A percentile compares a stretch with the other conserved stretches of the same genome.
These are phyloP conservation scores for Etheostoma cragini DNA, from an alignment of 2,113 vertebrate genomes.

Conservation along the genomic window DNA sequence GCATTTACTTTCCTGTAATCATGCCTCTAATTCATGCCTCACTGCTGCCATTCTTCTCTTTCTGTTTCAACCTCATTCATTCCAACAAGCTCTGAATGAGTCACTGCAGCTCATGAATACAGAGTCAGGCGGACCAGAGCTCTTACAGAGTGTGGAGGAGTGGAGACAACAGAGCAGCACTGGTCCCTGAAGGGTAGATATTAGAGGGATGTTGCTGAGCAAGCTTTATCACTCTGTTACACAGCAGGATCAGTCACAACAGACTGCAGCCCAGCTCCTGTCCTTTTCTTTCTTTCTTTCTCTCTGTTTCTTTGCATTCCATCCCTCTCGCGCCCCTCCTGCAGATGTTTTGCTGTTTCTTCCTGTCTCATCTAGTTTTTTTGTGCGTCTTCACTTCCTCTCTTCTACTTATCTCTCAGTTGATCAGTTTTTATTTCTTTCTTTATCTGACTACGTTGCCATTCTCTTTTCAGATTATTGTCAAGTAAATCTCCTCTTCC, in stretches of 20 bases:
- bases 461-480: constrained; percentile 34
- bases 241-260: constrained; percentile 66
- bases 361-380: constrained; percentile 1
- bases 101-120: constrained; percentile 48
- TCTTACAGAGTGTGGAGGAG: constrained; percentile 52
- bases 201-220: constrained; percentile 77
- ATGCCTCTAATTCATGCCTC: neutral
- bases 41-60: constrained; percentile 8
- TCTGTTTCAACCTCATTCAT: constrained; percentile 52
- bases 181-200: constrained; percentile 72
- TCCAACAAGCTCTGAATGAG: constrained; percentile 50
- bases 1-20: neutral
- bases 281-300: constrained; percentile 1
- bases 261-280: constrained; percentile 20
- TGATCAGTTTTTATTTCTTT: constrained; percentile 27
- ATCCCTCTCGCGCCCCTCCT: neutral
- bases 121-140: constrained; percentile 17
- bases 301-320: constrained; percentile 34
- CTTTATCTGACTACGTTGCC: constrained; percentile 1
- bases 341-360: constrained; percentile 25
- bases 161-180: constrained; percentile 61
- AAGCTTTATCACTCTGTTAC: constrained; percentile 70
- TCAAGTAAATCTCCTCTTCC: constrained; percentile 38
- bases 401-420: neutral
- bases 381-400: constrained; percentile 17